phyloP scores from a whole-genome alignment of 2,888 invertebrate species.

The Mactromeris polynyma region DNA sequence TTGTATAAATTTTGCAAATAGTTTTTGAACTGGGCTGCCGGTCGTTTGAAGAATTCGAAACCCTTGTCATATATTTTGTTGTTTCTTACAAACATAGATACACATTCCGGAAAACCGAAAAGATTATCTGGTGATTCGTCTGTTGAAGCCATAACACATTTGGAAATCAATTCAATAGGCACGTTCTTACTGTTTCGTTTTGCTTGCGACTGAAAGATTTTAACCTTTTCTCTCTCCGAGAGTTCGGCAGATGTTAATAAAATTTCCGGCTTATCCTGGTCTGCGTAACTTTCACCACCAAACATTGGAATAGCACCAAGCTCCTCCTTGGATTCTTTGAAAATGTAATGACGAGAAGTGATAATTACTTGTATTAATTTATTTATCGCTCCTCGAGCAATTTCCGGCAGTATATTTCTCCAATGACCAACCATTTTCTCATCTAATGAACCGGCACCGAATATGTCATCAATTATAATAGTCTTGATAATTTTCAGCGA shows the following conservation, averaged over 20 bases:
- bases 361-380: slow-evolving; percentile 47
- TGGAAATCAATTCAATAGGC: neutral
- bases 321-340: too few relatives aligned
- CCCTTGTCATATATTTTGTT: too few relatives aligned
- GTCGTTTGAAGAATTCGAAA: too few relatives aligned
- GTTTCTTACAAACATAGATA: too few relatives aligned
- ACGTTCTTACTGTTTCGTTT: neutral
- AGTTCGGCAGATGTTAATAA: slow-evolving; percentile 16
- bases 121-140: too few relatives aligned
- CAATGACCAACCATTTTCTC: slow-evolving; percentile 44
- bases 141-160: too few relatives aligned
- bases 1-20: too few relatives aligned
- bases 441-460: too few relatives aligned
- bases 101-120: too few relatives aligned
- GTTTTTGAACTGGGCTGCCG: slow-evolving; percentile 26
- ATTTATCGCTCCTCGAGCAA: slow-evolving; percentile 34
- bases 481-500: too few relatives aligned
- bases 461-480: too few relatives aligned
- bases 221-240: slow-evolving; percentile 7
- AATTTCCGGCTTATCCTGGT: neutral
- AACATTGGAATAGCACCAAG: slow-evolving; percentile 6
- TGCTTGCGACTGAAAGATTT: slow-evolving; percentile 24
- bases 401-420: slow-evolving; percentile 43
- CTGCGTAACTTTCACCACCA: neutral
- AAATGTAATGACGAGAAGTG: slow-evolving; percentile 60